Evolutionary conservation across 2,113 vertebrate genomes (phyloP), one percentile per base, ranked within the genome.

Genomic region (Leptodactylus fuscus): DNA sequence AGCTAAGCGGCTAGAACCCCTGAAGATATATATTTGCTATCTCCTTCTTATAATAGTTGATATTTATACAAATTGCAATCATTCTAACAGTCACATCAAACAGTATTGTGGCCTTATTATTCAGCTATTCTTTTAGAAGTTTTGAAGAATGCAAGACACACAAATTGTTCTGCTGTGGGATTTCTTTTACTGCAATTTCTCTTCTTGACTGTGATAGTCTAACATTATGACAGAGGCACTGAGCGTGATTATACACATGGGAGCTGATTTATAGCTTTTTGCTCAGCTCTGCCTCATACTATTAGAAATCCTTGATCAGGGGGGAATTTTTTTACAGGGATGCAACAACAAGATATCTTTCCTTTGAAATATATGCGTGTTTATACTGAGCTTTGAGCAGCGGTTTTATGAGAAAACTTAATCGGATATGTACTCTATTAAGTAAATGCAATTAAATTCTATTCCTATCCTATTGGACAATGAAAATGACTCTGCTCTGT

Each of bases 171-270:
- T 83, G 81, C 49, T 44, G 15, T 75, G 70, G 70, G 69, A 83
- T 75, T 83, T 60, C 32, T 82, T 82, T 75, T 27, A 75, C 51
- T 75, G 81, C 53, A 83, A 83, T 75, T 75, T 46, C 49, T 83
- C 53, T 83, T 83, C 53, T 83, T 75, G 81, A 67, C 79, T 81
- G 60, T 46, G 65, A 81, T 81, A 67, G 79, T 81, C 58, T 81
- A 81, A 81, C 79, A 81, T 67, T 81, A 81, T 81, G 60, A 81
- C 79, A 81, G 79, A 48, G 79, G 41, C 79, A 80, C 77, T 16
- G 53, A 41, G 53, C 16, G n/a, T 81, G 79, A 81, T 81, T 81
- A 81, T 81, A 67, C 79, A 48, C 60, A 67, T 48, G 79, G 79
- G 79, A 67, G 29, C 79, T 81, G 60, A 29, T 67, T 67, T 67